These are phyloP conservation scores for Danio aesculapii DNA, from an alignment of 2,797 vertebrate genomes.

Conservation along the genomic window DNA sequence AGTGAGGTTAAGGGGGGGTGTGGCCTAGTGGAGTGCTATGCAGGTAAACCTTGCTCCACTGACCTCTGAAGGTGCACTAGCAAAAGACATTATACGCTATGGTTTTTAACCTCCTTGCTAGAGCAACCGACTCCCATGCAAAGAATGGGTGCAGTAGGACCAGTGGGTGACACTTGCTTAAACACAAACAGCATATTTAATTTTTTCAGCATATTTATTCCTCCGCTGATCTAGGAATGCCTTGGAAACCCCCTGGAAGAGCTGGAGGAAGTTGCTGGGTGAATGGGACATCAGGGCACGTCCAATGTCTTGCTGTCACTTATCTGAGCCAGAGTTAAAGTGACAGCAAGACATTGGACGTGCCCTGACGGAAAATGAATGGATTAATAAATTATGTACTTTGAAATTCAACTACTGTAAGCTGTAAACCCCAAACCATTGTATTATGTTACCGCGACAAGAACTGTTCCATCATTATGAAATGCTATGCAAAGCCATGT, in stretches of 20 bases:
- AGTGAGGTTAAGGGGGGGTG: too few relatives aligned
- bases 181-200: too few relatives aligned
- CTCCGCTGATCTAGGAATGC: neutral
- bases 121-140: too few relatives aligned
- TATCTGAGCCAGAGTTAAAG: too few relatives aligned
- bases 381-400: neutral
- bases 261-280: neutral
- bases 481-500: neutral
- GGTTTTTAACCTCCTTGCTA: too few relatives aligned
- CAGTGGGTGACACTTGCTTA: neutral
- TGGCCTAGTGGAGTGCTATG: too few relatives aligned
- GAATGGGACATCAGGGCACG: neutral
- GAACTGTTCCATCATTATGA: neutral
- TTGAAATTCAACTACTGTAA: neutral
- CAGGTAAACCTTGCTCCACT: too few relatives aligned
- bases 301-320: neutral
- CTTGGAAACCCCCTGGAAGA: neutral
- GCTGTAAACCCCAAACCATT: neutral
- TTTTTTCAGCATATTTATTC: too few relatives aligned
- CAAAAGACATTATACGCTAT: too few relatives aligned
- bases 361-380: neutral
- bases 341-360: too few relatives aligned
- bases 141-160: too few relatives aligned
- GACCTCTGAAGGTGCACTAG: too few relatives aligned
- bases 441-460: neutral